These are phyloP conservation scores for Rotaria macrura DNA, from an alignment of 2,888 invertebrate genomes.

Conservation along the genomic window DNA sequence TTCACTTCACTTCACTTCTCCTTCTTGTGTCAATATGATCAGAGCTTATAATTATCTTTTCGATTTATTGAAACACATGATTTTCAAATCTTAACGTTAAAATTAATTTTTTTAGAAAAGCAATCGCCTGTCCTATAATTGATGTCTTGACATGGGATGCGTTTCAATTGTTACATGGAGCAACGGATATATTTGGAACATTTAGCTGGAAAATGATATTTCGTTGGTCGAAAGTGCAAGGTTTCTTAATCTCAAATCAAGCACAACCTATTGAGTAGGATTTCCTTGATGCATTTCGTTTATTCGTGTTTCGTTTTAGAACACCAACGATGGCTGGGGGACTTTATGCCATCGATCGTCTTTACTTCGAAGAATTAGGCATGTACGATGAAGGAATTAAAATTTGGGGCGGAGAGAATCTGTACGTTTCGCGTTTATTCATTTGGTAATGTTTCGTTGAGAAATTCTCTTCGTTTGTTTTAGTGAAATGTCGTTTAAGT, in stretches of 20 bases:
- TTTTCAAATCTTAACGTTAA: too few species aligned
- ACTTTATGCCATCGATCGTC: constrained; percentile 80
- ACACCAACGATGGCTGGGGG: constrained; percentile 99
- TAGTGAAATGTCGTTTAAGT: constrained; percentile 58
- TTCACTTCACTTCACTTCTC: too few species aligned
- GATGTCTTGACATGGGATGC: constrained; percentile 65
- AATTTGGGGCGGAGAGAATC: constrained; percentile 89
- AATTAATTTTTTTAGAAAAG: constrained; percentile 53
- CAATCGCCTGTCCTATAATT: constrained; percentile 93
- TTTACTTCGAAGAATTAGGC: constrained; percentile 92
- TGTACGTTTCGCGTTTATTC: constrained; percentile 57
- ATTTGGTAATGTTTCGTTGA: too few species aligned
- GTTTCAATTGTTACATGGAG: constrained; percentile 13
- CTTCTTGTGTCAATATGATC: too few species aligned
- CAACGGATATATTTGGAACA: constrained; percentile 16
- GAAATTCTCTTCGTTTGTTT: constrained; percentile 47
- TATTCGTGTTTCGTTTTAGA: constrained; percentile 38
- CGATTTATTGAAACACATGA: too few species aligned
- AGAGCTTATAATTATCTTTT: too few species aligned
- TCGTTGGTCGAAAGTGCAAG: background rate
- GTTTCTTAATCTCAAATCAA: too few species aligned
- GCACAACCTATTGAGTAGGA: background rate
- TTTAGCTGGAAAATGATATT: constrained; percentile 22
- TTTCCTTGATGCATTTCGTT: background rate
- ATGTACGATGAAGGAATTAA: constrained; percentile 98